Base-by-base conservation (phyloP, 2,888 invertebrate genomes). In the Eumacrocentrus americanus region DNA sequence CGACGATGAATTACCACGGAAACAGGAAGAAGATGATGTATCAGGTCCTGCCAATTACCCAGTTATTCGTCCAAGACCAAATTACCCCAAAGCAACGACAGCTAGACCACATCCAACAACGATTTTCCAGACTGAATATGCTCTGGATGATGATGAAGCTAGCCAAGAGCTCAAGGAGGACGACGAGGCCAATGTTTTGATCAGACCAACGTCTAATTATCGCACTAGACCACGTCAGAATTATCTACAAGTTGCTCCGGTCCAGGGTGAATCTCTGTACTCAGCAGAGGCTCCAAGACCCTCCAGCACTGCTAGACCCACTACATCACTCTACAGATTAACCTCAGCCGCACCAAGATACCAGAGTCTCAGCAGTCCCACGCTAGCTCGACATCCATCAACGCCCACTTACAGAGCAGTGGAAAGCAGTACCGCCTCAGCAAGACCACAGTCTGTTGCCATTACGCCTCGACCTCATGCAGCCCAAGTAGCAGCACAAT, bases 51-150 rank as follows among this genome's bases (percentile, higher is more conserved):
- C 85, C 7, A 87, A 87, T 71, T 86, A 86, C 69, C 91, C 82
- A 70, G 84, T 83, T 72, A 67, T 75, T 2, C 84, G 84, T 80
- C 88, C 81, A 2, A 71, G 82, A 29, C 61, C 70, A 7, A 68
- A 82, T 61, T 79, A 80, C 42, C 80, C 82, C 0, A 79, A 79
- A 67, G 80, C 82, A 16, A 68, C 75, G 0, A 79, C 85, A 1
- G 80, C 85, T 59, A 83, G 80, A 22, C 78, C 87, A 0, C 84
- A 89, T 0, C 84, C 89, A 0, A 88, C 90, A 3, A 88, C 90
- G 3, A 84, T 87, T 70, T 91, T 88, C 86, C 90, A 91, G 76
- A 88, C 88, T 71, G 86, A 86, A 70, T 91, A 89, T 79, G 79
- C 81, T 47, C 79, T 82, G 46, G 72, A 77, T 14, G 80, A 81